A percentile compares a stretch with the other conserved stretches of the same genome.
phyloP scores from a whole-genome alignment of 2,797 vertebrate species.

The Cryptoblepharus egeriae region DNA sequence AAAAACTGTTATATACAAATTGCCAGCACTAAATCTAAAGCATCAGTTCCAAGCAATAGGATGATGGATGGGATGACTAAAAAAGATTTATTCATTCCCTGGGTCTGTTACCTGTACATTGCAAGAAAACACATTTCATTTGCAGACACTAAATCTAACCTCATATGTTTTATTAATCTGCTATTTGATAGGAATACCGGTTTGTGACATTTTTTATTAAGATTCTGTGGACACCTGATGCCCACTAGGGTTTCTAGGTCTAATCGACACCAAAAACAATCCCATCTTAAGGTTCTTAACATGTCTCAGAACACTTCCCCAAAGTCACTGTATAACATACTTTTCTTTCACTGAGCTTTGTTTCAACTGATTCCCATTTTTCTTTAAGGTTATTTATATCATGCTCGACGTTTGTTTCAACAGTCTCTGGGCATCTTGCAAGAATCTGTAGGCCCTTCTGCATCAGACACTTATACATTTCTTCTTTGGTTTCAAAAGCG shows the following conservation, averaged over 20 bases:
- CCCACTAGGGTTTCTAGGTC: slow-evolving; percentile 18
- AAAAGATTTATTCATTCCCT: slow-evolving; percentile 16
- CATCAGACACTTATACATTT: slow-evolving; percentile 85
- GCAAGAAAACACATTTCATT: slow-evolving; percentile 7
- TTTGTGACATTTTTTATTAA: not conserved
- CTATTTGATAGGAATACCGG: rapidly evolving
- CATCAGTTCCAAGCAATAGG: slow-evolving; percentile 13
- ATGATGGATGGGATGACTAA: slow-evolving; percentile 7
- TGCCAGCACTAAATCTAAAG: slow-evolving; percentile 33
- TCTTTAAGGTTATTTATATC: slow-evolving; percentile 93
- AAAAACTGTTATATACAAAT: slow-evolving; percentile 36
- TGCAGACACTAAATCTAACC: not conserved
- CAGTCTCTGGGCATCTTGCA: slow-evolving; percentile 81
- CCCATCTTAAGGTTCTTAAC: slow-evolving; percentile 30
- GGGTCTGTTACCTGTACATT: not conserved
- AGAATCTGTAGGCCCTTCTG: slow-evolving; percentile 90
- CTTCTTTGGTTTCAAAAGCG: slow-evolving; percentile 89
- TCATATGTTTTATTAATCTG: not conserved
- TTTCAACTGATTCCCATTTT: slow-evolving; percentile 92
- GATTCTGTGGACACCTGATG: not conserved
- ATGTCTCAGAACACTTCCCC: not conserved
- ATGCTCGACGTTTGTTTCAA: slow-evolving; percentile 91
- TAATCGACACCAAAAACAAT: slow-evolving; percentile 31
- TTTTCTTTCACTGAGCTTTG: slow-evolving; percentile 92
- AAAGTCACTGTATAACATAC: slow-evolving; percentile 73